Base-by-base conservation (phyloP, 2,113 vertebrate species). In the Psittacula cyanocephala region DNA sequence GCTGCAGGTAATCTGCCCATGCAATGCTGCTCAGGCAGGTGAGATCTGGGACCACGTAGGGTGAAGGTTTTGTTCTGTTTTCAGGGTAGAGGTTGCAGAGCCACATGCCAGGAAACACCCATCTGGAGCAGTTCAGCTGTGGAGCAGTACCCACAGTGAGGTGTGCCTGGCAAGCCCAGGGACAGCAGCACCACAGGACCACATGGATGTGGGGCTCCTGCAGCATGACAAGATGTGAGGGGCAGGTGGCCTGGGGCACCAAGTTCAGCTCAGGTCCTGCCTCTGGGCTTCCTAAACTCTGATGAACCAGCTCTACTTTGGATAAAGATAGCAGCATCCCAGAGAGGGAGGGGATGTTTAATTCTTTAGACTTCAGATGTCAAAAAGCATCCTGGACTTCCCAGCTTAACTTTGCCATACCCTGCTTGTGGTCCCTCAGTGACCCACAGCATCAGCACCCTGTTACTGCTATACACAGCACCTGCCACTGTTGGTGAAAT, bases 81-180 rank as follows among this genome's bases (percentile, higher is more conserved):
- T 44, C 29, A 22, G 50, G n/a, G 49, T 43, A 57, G 44, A 64
- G 11, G 24, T 68, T 69, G 55, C 47, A 17, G 11, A 72, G 44
- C 44, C 3, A 1, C 11, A 33, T 6, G 1, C 76, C 31, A 35
- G 67, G 44, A 76, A 85, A 47, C 1, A 22, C 35, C 33, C 69
- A 43, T 28, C 50, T 72, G 74, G 67, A 69, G 49, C 5, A 5
- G 31, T 39, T n/a, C 29, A 46, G 9, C 79, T 68, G 70, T 6
- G 4, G 35, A 57, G 39, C 37, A 0, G 1, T 11, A 63, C 33
- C 27, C 16, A 74, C 1, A 1, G 27, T 29, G 43, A 64, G 25
- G 7, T 17, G n/a, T 7, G 3, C 35, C 63, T 27, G 18, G 28
- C 49, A 89, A 93, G 85, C 39, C 64, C 25, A 37, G 50, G 33